A percentile compares a stretch with the other conserved stretches of the same genome.
phyloP scores from a whole-genome alignment of 2,888 invertebrate genomes.

The Lasioglossum calceatum region DNA sequence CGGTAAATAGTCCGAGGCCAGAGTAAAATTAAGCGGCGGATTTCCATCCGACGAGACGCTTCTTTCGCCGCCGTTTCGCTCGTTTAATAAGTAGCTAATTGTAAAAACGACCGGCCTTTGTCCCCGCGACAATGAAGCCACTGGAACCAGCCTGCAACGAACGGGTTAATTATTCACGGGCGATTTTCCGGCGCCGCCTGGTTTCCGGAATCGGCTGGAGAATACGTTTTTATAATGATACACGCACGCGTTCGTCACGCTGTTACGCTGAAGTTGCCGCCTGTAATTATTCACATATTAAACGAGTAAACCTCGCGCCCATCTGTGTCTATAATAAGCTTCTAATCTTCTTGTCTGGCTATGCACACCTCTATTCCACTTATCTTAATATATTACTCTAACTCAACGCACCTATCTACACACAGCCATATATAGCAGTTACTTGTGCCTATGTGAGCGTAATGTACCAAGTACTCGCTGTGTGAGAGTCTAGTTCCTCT shows the following conservation, averaged over 20 bases:
- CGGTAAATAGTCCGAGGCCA: constrained; percentile 14
- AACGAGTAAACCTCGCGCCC: not conserved
- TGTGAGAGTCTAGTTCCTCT: not conserved
- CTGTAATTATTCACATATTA: not conserved
- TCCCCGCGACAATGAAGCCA: not conserved
- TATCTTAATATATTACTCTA: constrained; percentile 18
- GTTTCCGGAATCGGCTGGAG: constrained; percentile 41
- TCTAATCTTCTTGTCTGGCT: constrained; percentile 6
- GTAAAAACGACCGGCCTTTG: constrained; percentile 24
- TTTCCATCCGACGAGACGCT: constrained; percentile 11
- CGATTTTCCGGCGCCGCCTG: constrained; percentile 45
- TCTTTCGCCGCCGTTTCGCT: not conserved
- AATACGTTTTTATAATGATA: constrained; percentile 12
- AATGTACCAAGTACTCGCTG: not conserved
- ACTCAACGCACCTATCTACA: not conserved
- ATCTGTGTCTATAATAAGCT: constrained; percentile 13
- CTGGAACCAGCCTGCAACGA: not conserved
- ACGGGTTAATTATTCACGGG: constrained; percentile 55
- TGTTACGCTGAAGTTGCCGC: not conserved
- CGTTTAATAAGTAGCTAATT: constrained; percentile 46
- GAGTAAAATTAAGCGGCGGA: constrained; percentile 24
- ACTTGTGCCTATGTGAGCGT: not conserved
- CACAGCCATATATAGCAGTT: not conserved
- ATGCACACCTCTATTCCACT: not conserved
- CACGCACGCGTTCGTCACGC: not conserved